These are phyloP conservation scores for Lepus europaeus DNA, from an alignment of 2,113 vertebrate species.

Conservation along the genomic window DNA sequence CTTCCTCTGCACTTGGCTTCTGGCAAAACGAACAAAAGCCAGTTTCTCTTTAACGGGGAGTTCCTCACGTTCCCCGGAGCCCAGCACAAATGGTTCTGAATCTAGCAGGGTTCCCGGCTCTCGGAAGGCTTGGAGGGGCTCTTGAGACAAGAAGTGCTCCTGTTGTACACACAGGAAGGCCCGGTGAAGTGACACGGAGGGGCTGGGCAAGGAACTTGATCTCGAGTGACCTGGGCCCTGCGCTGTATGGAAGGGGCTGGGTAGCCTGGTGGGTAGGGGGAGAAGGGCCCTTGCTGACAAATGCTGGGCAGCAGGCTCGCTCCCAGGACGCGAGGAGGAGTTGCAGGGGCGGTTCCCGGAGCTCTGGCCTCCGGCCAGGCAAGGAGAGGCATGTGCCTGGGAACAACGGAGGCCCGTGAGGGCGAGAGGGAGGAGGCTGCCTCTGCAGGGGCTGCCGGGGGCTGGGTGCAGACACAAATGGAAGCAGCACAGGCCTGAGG, in stretches of 20 bases:
- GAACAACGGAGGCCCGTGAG: neutral
- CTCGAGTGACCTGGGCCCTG: neutral
- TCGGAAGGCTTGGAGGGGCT: neutral
- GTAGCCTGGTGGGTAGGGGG: neutral
- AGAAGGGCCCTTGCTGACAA: neutral
- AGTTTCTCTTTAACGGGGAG: neutral
- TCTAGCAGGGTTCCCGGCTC: too few relatives aligned
- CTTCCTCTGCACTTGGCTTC: neutral
- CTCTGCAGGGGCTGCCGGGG: neutral
- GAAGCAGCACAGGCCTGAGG: neutral
- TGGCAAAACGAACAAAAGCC: neutral
- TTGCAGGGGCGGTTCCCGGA: neutral
- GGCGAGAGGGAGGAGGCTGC: too few relatives aligned
- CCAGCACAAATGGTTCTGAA: neutral
- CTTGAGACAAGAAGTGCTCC: neutral
- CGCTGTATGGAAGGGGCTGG: accelerated
- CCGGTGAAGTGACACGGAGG: neutral
- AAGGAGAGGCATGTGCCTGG: too few relatives aligned
- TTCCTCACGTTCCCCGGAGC: accelerated
- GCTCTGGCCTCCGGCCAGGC: neutral
- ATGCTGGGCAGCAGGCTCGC: too few relatives aligned
- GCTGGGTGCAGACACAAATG: neutral
- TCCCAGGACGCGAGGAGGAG: neutral
- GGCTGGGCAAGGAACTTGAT: neutral
- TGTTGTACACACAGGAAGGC: neutral